Percentiles rank a stretch among this genome's conserved stretches.
Evolutionary conservation across 92 coral and sea anemone genomes (phyloP).

Genomic region (Ricordea florida): DNA sequence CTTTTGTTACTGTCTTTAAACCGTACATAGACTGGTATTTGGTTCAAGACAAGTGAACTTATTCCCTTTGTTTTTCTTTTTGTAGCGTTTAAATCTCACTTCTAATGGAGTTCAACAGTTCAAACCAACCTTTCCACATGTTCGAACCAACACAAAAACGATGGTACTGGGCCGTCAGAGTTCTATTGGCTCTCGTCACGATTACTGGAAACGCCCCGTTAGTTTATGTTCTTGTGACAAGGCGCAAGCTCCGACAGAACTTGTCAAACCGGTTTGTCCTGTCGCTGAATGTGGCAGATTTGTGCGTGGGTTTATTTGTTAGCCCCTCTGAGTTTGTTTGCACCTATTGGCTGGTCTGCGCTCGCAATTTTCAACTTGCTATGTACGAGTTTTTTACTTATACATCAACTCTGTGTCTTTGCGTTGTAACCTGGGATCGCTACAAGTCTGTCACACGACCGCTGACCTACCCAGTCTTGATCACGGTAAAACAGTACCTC

Average conservation of each 20-base stretch:
- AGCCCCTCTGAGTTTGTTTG: constrained; percentile 28
- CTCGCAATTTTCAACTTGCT: constrained; percentile 12
- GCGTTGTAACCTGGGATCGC: constrained; percentile 38
- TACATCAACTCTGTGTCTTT: constrained; percentile 25
- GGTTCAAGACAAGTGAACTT: neutral
- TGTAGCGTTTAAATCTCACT: too few species aligned
- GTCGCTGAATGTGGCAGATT: constrained; percentile 26
- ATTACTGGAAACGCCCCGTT: constrained; percentile 20
- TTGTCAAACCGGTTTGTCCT: constrained; percentile 37
- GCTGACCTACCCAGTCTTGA: constrained; percentile 25
- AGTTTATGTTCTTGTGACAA: constrained; percentile 9
- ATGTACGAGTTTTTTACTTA: constrained; percentile 47
- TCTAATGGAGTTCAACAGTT: neutral
- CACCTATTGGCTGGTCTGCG: constrained; percentile 6
- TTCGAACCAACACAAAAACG: neutral
- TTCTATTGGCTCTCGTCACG: constrained; percentile 7
- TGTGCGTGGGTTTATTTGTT: constrained; percentile 32
- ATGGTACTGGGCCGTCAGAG: constrained; percentile 44
- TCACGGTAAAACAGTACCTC: neutral
- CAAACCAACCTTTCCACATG: neutral
- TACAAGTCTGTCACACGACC: constrained; percentile 32
- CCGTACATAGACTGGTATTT: neutral
- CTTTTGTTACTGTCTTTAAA: too few species aligned
- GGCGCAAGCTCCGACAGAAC: constrained; percentile 27
- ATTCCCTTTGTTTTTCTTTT: too few species aligned